Percentiles rank a stretch among this genome's conserved stretches.
Conservation (phyloP, 2,888 invertebrate species). For the Saturnia pavonia region DNA sequence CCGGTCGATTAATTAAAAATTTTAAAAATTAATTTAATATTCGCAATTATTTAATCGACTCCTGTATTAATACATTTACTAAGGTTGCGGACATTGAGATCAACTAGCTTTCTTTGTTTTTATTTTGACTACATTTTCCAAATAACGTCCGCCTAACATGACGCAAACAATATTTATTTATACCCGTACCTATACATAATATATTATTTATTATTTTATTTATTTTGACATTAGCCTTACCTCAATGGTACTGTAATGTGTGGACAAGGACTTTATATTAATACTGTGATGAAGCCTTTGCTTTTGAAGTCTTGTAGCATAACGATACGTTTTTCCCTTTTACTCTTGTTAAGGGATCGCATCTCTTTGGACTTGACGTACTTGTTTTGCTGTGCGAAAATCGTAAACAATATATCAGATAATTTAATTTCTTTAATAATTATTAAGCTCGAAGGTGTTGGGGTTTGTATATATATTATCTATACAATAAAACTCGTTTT, state of each 20-base stretch:
- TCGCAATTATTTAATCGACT: background rate
- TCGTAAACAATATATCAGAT: background rate
- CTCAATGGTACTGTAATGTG: background rate
- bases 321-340: background rate
- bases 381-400: background rate
- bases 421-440: background rate
- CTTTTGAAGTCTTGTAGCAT: background rate
- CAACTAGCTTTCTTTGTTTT: background rate
- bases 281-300: background rate
- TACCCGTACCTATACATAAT: background rate
- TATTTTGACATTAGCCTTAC: background rate
- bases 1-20: background rate
- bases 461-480: background rate
- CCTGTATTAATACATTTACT: background rate
- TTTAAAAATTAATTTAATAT: too few species aligned
- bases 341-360: background rate
- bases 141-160: background rate
- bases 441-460: slow-evolving; percentile 1
- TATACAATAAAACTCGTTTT: too few species aligned
- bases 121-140: background rate
- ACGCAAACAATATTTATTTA: background rate
- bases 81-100: background rate
- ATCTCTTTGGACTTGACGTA: background rate
- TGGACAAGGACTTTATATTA: background rate
- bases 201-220: background rate